Conservation (phyloP, 1,140 invertebrate species). For the Whitmania pigra region DNA sequence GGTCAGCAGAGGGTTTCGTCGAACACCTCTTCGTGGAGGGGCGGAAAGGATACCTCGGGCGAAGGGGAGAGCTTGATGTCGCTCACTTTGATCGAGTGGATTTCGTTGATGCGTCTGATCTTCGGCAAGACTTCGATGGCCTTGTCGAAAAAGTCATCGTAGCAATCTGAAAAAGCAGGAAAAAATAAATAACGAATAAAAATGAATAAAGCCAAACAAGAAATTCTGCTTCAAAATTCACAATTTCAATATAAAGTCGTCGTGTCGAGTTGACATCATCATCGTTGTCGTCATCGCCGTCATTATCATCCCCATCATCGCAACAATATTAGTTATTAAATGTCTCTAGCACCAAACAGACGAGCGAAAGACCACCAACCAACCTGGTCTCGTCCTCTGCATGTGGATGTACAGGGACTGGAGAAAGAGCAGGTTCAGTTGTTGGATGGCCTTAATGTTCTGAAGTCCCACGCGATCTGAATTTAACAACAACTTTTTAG, state of each 20-base stretch:
- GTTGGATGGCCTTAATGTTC: constrained; percentile 21
- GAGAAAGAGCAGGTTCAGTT: constrained; percentile 20
- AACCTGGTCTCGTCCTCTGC: constrained; percentile 16
- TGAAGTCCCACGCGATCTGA: constrained; percentile 19
- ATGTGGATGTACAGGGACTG: constrained; percentile 21
- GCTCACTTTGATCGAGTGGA: constrained; percentile 12
- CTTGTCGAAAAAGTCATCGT: constrained; percentile 11
- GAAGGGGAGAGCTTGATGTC: not conserved
- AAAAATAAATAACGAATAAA: not conserved
- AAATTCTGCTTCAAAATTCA: no score
- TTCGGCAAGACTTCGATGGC: constrained; percentile 10
- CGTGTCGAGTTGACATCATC: no score
- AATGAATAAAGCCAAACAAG: no score
- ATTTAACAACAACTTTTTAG: not conserved
- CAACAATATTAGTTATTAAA: not conserved
- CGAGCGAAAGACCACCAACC: no score
- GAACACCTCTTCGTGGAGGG: constrained; percentile 11
- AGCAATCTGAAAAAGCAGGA: not conserved
- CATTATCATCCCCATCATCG: no score
- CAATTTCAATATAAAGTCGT: no score
- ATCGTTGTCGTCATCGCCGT: no score
- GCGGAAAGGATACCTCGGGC: not conserved
- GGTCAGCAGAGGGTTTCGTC: constrained; percentile 1
- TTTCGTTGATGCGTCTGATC: constrained; percentile 5
- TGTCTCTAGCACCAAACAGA: not conserved